Percentiles rank a stretch among this genome's conserved stretches.
Conservation (phyloP, 2,113 vertebrate genomes). For the Poecilia latipinna region DNA sequence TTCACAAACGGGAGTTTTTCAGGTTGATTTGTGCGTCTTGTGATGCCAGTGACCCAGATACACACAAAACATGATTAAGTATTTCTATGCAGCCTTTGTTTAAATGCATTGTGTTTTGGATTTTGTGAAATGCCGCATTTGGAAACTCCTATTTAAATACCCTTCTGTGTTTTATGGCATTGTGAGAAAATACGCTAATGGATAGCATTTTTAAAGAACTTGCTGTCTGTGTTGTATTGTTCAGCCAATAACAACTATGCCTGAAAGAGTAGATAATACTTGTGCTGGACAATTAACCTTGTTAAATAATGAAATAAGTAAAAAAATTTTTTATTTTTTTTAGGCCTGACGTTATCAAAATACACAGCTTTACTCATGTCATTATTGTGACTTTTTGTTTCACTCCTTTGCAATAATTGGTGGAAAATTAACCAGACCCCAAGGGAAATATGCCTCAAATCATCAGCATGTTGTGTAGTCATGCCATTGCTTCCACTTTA, state of each 20-base stretch:
- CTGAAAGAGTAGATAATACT: background rate
- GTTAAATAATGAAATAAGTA: background rate
- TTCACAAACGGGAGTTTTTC: background rate
- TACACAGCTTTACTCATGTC: background rate
- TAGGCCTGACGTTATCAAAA: background rate
- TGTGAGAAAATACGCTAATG: background rate
- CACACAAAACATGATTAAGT: background rate
- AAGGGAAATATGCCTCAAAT: conserved; percentile 3
- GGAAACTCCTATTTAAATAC: too few relatives aligned
- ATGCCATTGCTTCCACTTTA: conserved; percentile 4
- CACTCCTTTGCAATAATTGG: background rate
- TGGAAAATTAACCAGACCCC: background rate
- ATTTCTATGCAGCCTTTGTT: background rate
- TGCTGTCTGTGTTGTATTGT: background rate
- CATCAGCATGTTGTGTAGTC: background rate
- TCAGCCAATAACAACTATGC: conserved; percentile 14
- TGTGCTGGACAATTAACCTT: background rate
- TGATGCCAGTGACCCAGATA: too few relatives aligned
- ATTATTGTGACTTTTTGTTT: background rate
- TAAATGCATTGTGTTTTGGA: too few relatives aligned
- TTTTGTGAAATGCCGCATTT: too few relatives aligned
- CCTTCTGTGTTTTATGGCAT: too few relatives aligned
- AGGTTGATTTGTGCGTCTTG: too few relatives aligned
- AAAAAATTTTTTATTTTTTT: background rate
- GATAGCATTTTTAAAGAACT: background rate